phyloP scores from a whole-genome alignment of 2,888 invertebrate species.

The Stenurella melanura region DNA sequence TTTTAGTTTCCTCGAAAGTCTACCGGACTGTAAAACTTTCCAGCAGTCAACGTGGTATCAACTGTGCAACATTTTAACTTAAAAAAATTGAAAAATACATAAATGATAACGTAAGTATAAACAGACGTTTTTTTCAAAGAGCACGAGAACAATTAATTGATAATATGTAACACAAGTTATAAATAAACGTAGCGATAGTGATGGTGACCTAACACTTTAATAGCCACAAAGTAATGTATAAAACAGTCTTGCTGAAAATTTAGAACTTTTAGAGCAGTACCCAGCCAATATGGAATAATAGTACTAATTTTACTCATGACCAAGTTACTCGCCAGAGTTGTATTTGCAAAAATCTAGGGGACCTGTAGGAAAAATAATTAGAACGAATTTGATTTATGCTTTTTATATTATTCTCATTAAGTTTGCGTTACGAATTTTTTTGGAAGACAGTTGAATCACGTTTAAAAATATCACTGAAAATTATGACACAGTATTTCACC shows the following conservation, averaged over 20 bases:
- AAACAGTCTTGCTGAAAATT: neutral
- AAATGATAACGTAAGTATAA: neutral
- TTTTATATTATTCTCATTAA: too few species aligned
- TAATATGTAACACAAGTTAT: neutral
- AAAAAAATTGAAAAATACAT: neutral
- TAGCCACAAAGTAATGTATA: neutral
- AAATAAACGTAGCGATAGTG: neutral
- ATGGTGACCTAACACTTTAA: neutral
- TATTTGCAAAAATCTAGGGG: neutral
- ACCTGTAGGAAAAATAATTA: too few species aligned
- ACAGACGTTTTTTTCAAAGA: neutral
- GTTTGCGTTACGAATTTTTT: too few species aligned
- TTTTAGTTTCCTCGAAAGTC: too few species aligned
- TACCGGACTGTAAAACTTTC: too few species aligned
- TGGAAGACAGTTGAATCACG: too few species aligned
- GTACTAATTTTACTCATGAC: neutral
- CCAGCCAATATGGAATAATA: neutral
- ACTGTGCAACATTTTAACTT: too few species aligned
- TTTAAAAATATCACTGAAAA: too few species aligned
- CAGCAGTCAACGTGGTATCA: too few species aligned
- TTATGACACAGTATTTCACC: too few species aligned
- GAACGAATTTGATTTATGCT: too few species aligned
- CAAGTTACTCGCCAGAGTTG: neutral
- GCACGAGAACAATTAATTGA: neutral
- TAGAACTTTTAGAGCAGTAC: neutral